Base-by-base conservation (phyloP, 2,888 invertebrate species). In the Drosophila longiperda region DNA sequence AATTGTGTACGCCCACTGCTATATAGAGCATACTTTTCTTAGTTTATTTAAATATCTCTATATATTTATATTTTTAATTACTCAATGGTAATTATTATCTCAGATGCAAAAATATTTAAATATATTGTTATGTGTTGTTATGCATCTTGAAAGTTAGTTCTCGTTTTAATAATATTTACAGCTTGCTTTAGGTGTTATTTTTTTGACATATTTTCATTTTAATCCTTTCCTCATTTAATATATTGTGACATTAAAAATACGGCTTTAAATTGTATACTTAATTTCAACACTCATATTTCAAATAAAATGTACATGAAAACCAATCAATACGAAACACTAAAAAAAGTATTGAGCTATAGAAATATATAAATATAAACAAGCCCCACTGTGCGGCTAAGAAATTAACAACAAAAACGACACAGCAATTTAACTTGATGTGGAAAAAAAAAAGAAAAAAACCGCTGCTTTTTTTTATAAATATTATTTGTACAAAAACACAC, bases 401-500 rank as follows among this genome's bases (percentile, higher is more conserved):
- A 15, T 6, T 3, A 20, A 11, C 23, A 9, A 38, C 12, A 42
- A 59, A 55, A 61, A n/a, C 12, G 40, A 32, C 63, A 68, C 53
- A 59, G 45, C 53, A 42, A 34, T 53, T 77, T 75, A 59, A 57
- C 65, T 80, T 79, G 17, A n/a, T 32, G n/a, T 54, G n/a, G 33
- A 40, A 17, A 58, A 40, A 36, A 12, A 23, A 68, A 45, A 29
- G 7, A 9, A 48, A 12, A 36, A 33, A 48, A 65, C 20, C 20
- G 12, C 38, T 12, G 26, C 11, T n/a, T 26, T 55, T 60, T 40
- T 50, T 42, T n/a, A 32, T 52, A 49, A 62, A 55, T 34, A 52
- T 52, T 57, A 69, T 63, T 75, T 75, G 60, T 63, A 48, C 63
- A 82, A 75, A 49, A 64, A 59, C 63, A 45, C 34, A 61, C 54